Evolutionary conservation across 2,797 vertebrate species (phyloP).

Genomic region (Miichthys miiuy): DNA sequence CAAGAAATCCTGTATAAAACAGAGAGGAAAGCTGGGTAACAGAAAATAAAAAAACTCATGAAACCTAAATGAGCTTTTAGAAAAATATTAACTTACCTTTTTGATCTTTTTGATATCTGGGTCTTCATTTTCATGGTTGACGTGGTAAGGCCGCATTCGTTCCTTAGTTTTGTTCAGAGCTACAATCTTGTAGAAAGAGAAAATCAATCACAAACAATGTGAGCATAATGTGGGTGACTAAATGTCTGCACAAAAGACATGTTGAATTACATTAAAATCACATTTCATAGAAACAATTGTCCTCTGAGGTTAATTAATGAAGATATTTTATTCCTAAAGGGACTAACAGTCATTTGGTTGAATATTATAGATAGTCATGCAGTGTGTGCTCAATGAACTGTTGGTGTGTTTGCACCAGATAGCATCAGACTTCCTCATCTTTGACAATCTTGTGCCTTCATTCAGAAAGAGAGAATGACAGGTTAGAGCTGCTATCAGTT

Average conservation of each 20-base stretch:
- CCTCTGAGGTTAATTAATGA: not conserved
- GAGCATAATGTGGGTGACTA: not conserved
- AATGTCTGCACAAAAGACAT: not conserved
- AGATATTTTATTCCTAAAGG: slow-evolving; percentile 14
- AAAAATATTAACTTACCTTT: slow-evolving; percentile 86
- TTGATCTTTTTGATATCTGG: slow-evolving; percentile 99
- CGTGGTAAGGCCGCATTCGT: slow-evolving; percentile 95
- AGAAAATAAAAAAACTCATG: not conserved
- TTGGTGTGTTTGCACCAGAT: slow-evolving; percentile 64
- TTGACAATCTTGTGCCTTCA: slow-evolving; percentile 58
- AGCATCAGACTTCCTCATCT: slow-evolving; percentile 71
- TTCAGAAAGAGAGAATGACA: slow-evolving; percentile 57
- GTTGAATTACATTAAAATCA: not conserved
- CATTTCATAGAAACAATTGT: not conserved
- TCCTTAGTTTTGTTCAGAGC: slow-evolving; percentile 99
- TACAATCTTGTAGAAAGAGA: slow-evolving; percentile 86
- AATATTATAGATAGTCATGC: slow-evolving; percentile 20
- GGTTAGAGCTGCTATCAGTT: slow-evolving; percentile 33
- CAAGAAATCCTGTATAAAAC: not conserved
- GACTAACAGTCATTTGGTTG: slow-evolving; percentile 11
- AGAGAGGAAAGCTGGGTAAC: not conserved
- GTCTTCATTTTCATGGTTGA: slow-evolving; percentile 93
- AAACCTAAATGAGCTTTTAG: not conserved
- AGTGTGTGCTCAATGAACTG: slow-evolving; percentile 37
- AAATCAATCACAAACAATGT: slow-evolving; percentile 20